These are phyloP conservation scores for Pristionchus arcanus DNA, from an alignment of 2,888 invertebrate species.

Conservation along the genomic window DNA sequence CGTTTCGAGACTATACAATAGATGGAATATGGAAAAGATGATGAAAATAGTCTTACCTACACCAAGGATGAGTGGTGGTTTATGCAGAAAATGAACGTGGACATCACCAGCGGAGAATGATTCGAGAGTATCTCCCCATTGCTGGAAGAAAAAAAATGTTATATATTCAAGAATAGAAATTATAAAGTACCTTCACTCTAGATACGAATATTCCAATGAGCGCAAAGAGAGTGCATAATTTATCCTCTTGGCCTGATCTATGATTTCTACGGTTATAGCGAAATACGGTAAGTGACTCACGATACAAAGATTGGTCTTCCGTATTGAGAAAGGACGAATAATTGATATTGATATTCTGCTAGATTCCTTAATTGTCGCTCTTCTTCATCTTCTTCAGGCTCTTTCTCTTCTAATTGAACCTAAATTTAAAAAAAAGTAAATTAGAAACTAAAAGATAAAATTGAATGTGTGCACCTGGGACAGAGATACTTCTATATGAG, in stretches of 20 bases:
- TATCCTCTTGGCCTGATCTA: constrained; percentile 76
- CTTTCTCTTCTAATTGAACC: constrained; percentile 57
- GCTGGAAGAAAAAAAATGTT: background rate
- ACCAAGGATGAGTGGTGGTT: constrained; percentile 90
- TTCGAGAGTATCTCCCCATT: constrained; percentile 86
- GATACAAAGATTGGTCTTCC: constrained; percentile 76
- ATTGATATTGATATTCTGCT: constrained; percentile 67
- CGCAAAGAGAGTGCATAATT: constrained; percentile 73
- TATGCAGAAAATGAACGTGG: constrained; percentile 92
- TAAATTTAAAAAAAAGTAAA: background rate
- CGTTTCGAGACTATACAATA: constrained; percentile 68
- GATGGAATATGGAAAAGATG: background rate
- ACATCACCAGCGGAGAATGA: constrained; percentile 91
- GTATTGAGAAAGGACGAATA: constrained; percentile 75
- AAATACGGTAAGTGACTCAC: constrained; percentile 60
- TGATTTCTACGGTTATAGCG: constrained; percentile 42
- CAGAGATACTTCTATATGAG: constrained; percentile 24
- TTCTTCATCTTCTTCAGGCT: constrained; percentile 58
- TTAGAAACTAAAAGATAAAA: background rate
- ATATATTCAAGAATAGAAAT: background rate
- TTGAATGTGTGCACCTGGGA: constrained; percentile 17
- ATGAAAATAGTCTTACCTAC: constrained; percentile 58
- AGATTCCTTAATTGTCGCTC: constrained; percentile 66
- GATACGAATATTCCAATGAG: constrained; percentile 74
- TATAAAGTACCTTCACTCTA: constrained; percentile 60